Percentiles rank a stretch among this genome's conserved stretches.
These are phyloP conservation scores for Papilio helenus DNA, from an alignment of 1,140 invertebrate genomes.

Conservation along the genomic window DNA sequence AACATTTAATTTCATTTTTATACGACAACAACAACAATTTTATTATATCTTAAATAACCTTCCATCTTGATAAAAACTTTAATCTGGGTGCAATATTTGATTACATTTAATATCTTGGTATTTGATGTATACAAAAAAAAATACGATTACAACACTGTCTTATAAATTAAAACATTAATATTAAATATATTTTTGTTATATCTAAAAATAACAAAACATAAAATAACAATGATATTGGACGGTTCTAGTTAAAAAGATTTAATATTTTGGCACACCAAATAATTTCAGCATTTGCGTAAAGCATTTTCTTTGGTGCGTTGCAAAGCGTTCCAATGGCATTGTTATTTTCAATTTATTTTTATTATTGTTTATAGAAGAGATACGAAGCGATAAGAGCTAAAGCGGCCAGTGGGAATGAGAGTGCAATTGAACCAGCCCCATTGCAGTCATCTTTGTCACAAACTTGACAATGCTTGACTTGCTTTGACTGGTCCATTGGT, in stretches of 20 bases:
- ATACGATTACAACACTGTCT: neutral
- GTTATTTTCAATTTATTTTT: constrained; percentile 46
- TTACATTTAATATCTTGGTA: constrained; percentile 39
- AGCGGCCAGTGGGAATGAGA: constrained; percentile 70
- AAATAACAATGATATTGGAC: constrained; percentile 55
- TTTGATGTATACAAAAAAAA: neutral
- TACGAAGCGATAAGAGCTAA: constrained; percentile 66
- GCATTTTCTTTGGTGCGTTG: constrained; percentile 36
- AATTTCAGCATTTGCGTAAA: constrained; percentile 17
- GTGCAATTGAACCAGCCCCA: constrained; percentile 80
- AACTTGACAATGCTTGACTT: constrained; percentile 70
- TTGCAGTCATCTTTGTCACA: constrained; percentile 82
- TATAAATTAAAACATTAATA: constrained; percentile 31
- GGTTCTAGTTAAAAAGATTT: constrained; percentile 41
- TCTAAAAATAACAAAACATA: constrained; percentile 40
- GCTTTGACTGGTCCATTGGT: constrained; percentile 54
- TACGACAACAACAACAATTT: neutral
- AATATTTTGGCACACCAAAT: constrained; percentile 47
- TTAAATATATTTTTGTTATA: constrained; percentile 43
- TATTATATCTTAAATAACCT: neutral
- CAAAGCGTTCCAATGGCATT: constrained; percentile 44
- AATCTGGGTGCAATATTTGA: neutral
- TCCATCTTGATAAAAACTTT: neutral
- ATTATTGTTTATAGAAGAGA: constrained; percentile 70
- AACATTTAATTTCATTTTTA: neutral